Conservation (phyloP, 1,140 invertebrate genomes). For the Dendrolimus kikuchii region DNA sequence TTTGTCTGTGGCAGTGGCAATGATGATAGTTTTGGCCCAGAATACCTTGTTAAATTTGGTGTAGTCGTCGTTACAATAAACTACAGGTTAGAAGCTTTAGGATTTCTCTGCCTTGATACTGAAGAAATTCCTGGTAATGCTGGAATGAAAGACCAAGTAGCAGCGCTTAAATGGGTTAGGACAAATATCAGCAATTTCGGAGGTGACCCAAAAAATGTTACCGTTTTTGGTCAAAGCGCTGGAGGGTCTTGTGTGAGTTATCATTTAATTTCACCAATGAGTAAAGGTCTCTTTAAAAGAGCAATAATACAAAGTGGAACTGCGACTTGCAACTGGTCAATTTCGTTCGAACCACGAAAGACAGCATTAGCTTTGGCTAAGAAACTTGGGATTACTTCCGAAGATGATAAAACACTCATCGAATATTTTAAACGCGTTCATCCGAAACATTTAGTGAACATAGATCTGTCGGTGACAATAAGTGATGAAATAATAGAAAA, state of each 20-base stretch:
- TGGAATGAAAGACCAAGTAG: constrained; percentile 32
- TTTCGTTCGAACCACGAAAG: constrained; percentile 16
- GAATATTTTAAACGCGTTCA: constrained; percentile 27
- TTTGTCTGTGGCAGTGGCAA: constrained; percentile 30
- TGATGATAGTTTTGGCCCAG: constrained; percentile 64
- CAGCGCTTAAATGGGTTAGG: constrained; percentile 31
- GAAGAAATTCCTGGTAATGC: constrained; percentile 44
- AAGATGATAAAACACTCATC: constrained; percentile 22
- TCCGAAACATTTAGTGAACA: constrained; percentile 14
- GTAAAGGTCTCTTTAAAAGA: constrained; percentile 67
- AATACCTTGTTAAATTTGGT: constrained; percentile 74
- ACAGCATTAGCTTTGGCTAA: constrained; percentile 23
- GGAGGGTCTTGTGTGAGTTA: constrained; percentile 74
- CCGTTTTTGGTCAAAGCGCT: constrained; percentile 80
- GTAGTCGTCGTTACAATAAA: constrained; percentile 79
- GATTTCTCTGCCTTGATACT: constrained; percentile 63
- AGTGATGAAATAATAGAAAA: constrained; percentile 9
- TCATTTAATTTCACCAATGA: constrained; percentile 72
- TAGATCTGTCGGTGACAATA: constrained; percentile 13
- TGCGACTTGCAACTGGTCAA: constrained; percentile 12
- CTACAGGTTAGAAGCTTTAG: constrained; percentile 76
- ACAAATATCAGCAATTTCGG: constrained; percentile 73
- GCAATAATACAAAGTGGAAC: constrained; percentile 28
- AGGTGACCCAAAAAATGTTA: constrained; percentile 79
- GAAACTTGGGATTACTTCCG: constrained; percentile 21